A percentile compares a stretch with the other conserved stretches of the same genome.
phyloP scores from a whole-genome alignment of 1,140 invertebrate genomes.

The Sinonovacula constricta region DNA sequence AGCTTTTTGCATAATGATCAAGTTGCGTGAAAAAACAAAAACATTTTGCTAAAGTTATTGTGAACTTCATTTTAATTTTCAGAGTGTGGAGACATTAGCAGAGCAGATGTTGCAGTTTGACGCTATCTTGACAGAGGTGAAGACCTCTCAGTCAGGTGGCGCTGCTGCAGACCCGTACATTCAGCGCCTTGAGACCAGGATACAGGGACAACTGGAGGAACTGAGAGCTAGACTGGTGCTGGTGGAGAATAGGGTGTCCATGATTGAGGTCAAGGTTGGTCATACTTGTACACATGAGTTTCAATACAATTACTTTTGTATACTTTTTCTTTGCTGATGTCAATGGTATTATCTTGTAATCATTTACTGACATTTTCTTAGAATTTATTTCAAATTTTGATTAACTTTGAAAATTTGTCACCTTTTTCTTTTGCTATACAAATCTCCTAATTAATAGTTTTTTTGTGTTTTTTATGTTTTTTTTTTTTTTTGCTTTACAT shows the following conservation, averaged over 20 bases:
- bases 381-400: too few relatives aligned
- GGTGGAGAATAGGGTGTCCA: conserved; percentile 41
- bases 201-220: conserved; percentile 15
- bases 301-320: background rate
- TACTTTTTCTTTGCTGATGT: background rate
- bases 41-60: too few relatives aligned
- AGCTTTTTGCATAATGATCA: too few relatives aligned
- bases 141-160: background rate
- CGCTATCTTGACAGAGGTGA: background rate
- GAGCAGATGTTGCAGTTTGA: background rate
- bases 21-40: too few relatives aligned
- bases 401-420: too few relatives aligned
- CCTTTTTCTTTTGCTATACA: too few relatives aligned
- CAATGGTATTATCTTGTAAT: background rate
- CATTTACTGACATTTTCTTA: too few relatives aligned
- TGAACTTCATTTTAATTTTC: background rate
- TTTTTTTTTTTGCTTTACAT: too few relatives aligned
- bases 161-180: background rate
- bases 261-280: conserved; percentile 38
- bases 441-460: too few relatives aligned
- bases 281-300: background rate
- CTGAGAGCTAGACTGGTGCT: conserved; percentile 25
- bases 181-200: background rate
- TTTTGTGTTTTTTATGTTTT: too few relatives aligned
- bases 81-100: conserved; percentile 20